Evolutionary conservation across 1,140 invertebrate species (phyloP).

Genomic region (Drosophila biarmipes): DNA sequence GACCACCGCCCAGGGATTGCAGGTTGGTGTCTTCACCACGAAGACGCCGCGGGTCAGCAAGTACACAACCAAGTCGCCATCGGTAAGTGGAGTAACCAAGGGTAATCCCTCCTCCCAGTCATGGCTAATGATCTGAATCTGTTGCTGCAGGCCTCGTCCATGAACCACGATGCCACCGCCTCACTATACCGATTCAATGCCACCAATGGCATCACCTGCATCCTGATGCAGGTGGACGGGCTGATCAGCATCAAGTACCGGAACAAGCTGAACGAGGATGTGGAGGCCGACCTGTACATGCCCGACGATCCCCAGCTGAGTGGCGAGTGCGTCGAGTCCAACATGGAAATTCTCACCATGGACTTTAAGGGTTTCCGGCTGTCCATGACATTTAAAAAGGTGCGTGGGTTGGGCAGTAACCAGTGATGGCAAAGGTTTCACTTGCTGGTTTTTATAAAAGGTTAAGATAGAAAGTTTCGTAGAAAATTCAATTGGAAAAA

Average conservation of each 20-base stretch:
- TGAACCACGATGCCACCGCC: constrained; percentile 83
- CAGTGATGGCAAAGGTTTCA: neutral
- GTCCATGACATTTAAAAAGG: constrained; percentile 89
- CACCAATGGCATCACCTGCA: constrained; percentile 88
- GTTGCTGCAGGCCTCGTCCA: constrained; percentile 60
- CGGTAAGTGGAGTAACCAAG: constrained; percentile 69
- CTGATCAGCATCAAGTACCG: constrained; percentile 88
- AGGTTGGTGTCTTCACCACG: constrained; percentile 86
- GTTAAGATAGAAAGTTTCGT: too few relatives aligned
- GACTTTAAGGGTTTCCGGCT: constrained; percentile 90
- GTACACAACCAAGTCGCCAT: constrained; percentile 86
- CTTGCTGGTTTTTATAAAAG: neutral
- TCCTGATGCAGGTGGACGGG: constrained; percentile 87
- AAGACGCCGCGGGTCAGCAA: constrained; percentile 86
- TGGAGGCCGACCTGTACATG: constrained; percentile 88
- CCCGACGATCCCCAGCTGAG: constrained; percentile 87
- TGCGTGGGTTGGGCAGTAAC: constrained; percentile 37
- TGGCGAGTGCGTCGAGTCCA: constrained; percentile 89
- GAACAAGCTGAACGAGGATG: constrained; percentile 88
- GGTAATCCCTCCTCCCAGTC: neutral
- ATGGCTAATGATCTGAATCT: neutral
- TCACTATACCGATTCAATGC: constrained; percentile 88
- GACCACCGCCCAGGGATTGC: constrained; percentile 69
- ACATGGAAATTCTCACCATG: constrained; percentile 88
- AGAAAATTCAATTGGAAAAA: neutral